Evolutionary conservation across 1,140 invertebrate genomes (phyloP).

Genomic region (Sinella curviseta): DNA sequence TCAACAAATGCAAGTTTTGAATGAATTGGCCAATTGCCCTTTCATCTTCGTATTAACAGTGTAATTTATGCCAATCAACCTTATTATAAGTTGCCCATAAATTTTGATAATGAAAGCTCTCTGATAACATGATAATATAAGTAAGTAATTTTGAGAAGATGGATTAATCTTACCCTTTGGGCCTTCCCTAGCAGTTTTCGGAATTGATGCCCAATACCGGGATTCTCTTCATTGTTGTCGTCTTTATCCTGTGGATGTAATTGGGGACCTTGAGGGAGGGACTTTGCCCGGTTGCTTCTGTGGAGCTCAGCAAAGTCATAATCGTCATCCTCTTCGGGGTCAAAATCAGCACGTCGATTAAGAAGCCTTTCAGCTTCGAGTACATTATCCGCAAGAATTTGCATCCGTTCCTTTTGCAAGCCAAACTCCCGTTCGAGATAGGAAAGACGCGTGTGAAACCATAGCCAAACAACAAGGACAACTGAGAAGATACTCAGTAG

Average conservation of each 20-base stretch:
- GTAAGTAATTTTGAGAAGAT: not conserved
- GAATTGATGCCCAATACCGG: not conserved
- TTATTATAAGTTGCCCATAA: no score
- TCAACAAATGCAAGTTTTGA: not conserved
- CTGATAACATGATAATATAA: not conserved
- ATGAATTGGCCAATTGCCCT: no score
- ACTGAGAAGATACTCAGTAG: not conserved
- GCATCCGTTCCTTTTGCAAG: not conserved
- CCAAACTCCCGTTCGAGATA: not conserved
- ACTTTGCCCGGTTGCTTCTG: not conserved
- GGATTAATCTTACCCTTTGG: slow-evolving; percentile 3
- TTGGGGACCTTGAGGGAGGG: not conserved
- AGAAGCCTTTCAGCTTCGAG: slow-evolving; percentile 16
- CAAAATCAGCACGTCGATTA: not conserved
- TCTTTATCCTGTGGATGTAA: not conserved
- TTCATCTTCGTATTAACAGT: no score
- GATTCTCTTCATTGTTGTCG: slow-evolving; percentile 5
- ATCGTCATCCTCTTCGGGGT: not conserved
- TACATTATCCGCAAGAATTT: not conserved
- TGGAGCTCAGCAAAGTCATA: not conserved
- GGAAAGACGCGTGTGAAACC: slow-evolving; percentile 7
- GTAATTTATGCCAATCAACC: no score
- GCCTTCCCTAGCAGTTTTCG: not conserved
- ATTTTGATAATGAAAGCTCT: no score
- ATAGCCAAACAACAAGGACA: not conserved